A percentile compares a stretch with the other conserved stretches of the same genome.
Conservation (phyloP, 2,888 invertebrate genomes). For the Dinocampus coccinellae region DNA sequence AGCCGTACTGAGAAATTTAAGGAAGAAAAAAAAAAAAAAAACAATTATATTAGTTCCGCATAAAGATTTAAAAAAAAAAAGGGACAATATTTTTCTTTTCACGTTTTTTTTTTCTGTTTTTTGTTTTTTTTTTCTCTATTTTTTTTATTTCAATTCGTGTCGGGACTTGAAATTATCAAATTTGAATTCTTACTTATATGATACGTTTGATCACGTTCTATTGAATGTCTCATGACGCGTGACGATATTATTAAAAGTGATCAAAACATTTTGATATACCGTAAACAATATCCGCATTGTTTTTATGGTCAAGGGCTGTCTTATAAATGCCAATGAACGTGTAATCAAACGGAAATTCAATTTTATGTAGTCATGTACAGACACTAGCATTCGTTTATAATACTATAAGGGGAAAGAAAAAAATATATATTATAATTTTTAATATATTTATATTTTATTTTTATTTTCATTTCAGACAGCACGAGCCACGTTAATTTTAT, state of each 20-base stretch:
- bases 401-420: not conserved
- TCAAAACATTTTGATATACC: not conserved
- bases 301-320: conserved; percentile 1
- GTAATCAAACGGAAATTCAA: not conserved
- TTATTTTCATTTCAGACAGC: conserved; percentile 58
- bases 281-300: conserved; percentile 2
- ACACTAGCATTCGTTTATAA: not conserved
- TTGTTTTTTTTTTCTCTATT: not conserved
- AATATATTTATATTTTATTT: conserved; percentile 44
- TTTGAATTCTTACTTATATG: not conserved
- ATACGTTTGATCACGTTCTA: not conserved
- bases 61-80: not conserved
- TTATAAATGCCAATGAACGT: not conserved
- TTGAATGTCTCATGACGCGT: conserved; percentile 2
- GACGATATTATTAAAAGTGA: not conserved
- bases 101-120: not conserved
- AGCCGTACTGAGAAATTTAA: not conserved
- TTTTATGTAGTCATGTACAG: not conserved
- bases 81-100: not conserved
- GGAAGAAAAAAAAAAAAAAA: conserved; percentile 1
- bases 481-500: conserved; percentile 55
- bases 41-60: not conserved
- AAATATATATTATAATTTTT: not conserved
- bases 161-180: not conserved
- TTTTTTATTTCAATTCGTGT: not conserved